Evolutionary conservation across 2,797 vertebrate genomes (phyloP).

Genomic region (Syncerus caffer): DNA sequence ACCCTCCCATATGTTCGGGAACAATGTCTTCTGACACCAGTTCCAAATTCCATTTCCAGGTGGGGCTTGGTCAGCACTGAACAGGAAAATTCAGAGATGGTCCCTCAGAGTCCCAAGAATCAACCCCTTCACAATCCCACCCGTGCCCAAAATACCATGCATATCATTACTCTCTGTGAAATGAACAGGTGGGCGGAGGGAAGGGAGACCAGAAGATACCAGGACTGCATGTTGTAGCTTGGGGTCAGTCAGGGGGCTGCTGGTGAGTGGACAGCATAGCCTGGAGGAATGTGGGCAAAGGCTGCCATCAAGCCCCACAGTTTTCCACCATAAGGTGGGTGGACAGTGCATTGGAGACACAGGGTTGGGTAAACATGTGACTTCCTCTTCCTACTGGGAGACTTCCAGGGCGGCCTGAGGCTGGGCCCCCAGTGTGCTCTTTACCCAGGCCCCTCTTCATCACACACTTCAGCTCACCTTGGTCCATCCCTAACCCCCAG

Average conservation of each 20-base stretch:
- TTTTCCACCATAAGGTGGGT: not conserved
- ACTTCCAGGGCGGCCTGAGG: not conserved
- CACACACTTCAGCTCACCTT: not conserved
- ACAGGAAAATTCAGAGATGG: not conserved
- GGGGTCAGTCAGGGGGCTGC: not conserved
- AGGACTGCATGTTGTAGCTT: not conserved
- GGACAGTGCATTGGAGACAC: constrained; percentile 18
- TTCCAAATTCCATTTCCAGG: constrained; percentile 1
- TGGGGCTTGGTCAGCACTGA: not conserved
- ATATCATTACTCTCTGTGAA: not conserved
- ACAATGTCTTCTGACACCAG: not conserved
- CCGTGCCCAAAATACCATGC: not conserved
- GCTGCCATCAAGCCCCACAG: not conserved
- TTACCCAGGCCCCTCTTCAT: not conserved
- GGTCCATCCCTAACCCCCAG: not conserved
- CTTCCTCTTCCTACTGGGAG: constrained; percentile 13
- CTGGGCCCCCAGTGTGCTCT: not conserved
- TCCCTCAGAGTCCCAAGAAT: not conserved
- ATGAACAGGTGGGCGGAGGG: not conserved
- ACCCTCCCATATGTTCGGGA: not conserved
- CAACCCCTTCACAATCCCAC: not conserved
- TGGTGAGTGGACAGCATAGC: not conserved
- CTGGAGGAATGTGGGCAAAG: not conserved
- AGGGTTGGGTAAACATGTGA: constrained; percentile 59
- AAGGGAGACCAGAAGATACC: not conserved